Evolutionary conservation across 2,113 vertebrate species (phyloP).

Genomic region (Nasalis larvatus): DNA sequence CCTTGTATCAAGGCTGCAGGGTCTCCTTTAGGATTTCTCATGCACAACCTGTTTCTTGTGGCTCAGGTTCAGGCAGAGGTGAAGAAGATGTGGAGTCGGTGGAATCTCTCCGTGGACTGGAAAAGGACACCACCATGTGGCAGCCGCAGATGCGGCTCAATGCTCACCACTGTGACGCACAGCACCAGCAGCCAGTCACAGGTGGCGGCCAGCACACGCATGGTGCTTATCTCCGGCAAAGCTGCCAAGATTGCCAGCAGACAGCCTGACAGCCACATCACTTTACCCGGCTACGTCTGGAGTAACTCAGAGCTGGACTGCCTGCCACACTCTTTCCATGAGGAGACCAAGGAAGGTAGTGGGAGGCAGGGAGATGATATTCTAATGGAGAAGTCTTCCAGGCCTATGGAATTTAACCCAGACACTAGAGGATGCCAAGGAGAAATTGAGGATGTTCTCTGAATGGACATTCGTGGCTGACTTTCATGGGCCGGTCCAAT

Average conservation of each 20-base stretch:
- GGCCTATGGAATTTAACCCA: conserved; percentile 2
- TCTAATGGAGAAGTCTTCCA: conserved; percentile 82
- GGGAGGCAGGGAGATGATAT: conserved; percentile 84
- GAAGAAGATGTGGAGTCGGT: conserved; percentile 92
- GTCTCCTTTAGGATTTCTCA: background rate
- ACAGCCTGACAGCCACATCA: conserved; percentile 78
- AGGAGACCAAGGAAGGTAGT: conserved; percentile 84
- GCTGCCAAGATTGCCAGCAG: conserved; percentile 59
- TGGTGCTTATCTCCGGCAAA: conserved; percentile 83
- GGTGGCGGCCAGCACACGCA: conserved; percentile 82
- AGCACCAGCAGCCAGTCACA: conserved; percentile 92
- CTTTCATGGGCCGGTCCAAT: background rate
- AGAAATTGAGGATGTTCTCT: conserved; percentile 71
- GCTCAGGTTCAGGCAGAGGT: conserved; percentile 92
- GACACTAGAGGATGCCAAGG: conserved; percentile 34
- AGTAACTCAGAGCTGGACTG: conserved; percentile 90
- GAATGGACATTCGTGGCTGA: background rate
- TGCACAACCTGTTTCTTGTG: fast-evolving
- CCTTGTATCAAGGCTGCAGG: too few relatives aligned
- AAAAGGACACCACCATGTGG: conserved; percentile 87
- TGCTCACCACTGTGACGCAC: conserved; percentile 89
- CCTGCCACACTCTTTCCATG: conserved; percentile 80
- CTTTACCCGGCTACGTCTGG: conserved; percentile 91
- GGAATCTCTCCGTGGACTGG: conserved; percentile 90
- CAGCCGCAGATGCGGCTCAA: conserved; percentile 88